Conservation (phyloP, 2,113 vertebrate species). For the Dryoscopus gambensis region DNA sequence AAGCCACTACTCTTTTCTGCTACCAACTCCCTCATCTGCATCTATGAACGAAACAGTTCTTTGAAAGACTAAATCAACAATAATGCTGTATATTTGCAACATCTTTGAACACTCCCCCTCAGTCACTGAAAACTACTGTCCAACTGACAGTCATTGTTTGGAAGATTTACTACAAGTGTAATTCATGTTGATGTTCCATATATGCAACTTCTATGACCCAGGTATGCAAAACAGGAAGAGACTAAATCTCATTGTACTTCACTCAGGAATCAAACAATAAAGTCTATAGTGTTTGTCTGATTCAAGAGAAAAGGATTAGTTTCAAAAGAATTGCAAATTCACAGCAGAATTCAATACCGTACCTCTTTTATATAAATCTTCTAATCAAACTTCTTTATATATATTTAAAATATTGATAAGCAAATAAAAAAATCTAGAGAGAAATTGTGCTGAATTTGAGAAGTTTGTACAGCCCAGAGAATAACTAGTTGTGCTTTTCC, state of each 20-base stretch:
- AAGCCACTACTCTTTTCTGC: not conserved
- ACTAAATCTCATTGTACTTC: not conserved
- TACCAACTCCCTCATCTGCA: not conserved
- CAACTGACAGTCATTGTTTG: not conserved
- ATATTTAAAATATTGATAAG: not conserved
- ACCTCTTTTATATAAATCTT: not conserved
- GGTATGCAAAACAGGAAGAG: not conserved
- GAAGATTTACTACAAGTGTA: not conserved
- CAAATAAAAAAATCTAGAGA: not conserved
- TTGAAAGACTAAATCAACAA: not conserved
- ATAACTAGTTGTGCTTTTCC: not conserved
- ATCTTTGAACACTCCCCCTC: not conserved
- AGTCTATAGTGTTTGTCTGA: not conserved
- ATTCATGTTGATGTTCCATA: not conserved
- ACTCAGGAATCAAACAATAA: not conserved
- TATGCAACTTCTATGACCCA: not conserved
- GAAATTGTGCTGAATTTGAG: not conserved
- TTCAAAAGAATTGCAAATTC: not conserved
- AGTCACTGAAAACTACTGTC: not conserved
- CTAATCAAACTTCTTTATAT: not conserved
- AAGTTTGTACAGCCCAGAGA: not conserved
- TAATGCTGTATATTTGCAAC: not conserved
- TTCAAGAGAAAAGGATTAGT: not conserved
- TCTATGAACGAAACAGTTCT: not conserved
- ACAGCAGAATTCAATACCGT: not conserved